Conservation (phyloP, 2,888 invertebrate genomes). For the Linnaemya tessellans region DNA sequence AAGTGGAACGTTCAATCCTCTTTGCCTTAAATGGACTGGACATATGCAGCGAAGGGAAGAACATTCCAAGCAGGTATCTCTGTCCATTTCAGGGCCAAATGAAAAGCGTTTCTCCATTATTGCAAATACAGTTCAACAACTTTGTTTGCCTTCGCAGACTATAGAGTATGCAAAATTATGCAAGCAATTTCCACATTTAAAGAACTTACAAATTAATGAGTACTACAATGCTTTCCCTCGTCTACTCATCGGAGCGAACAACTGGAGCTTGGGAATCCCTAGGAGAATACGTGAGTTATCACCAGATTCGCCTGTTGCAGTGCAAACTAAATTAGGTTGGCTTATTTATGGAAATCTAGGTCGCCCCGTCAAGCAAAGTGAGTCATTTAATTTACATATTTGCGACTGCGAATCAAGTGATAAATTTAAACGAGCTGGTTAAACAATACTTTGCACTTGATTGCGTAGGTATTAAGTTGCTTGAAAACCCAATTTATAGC, state of each 20-base stretch:
- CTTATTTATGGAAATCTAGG: constrained; percentile 11
- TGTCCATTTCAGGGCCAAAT: constrained; percentile 49
- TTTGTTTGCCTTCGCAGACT: background rate
- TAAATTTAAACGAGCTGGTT: constrained; percentile 21
- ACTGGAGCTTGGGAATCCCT: too few relatives aligned
- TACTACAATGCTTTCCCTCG: too few relatives aligned
- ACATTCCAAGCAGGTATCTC: constrained; percentile 30
- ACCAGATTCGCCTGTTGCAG: constrained; percentile 1
- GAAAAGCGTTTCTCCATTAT: constrained; percentile 11
- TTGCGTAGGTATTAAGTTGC: background rate
- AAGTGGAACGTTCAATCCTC: constrained; percentile 12
- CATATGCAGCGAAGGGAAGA: constrained; percentile 27
- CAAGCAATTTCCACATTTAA: too few relatives aligned
- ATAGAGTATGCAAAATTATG: too few relatives aligned
- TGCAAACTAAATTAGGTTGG: constrained; percentile 36
- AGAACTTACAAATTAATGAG: too few relatives aligned
- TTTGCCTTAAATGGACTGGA: constrained; percentile 16
- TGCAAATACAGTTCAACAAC: constrained; percentile 17
- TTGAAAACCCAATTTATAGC: constrained; percentile 12
- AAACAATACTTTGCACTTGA: constrained; percentile 18
- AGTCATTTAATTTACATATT: constrained; percentile 22
- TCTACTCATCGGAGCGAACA: too few relatives aligned
- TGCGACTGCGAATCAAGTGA: constrained; percentile 26
- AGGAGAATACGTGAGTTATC: too few relatives aligned
- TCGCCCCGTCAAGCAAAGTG: background rate